Evolutionary conservation across 2,888 invertebrate genomes (phyloP), one percentile per base, ranked within the genome.

Genomic region (Drosophila rubida): DNA sequence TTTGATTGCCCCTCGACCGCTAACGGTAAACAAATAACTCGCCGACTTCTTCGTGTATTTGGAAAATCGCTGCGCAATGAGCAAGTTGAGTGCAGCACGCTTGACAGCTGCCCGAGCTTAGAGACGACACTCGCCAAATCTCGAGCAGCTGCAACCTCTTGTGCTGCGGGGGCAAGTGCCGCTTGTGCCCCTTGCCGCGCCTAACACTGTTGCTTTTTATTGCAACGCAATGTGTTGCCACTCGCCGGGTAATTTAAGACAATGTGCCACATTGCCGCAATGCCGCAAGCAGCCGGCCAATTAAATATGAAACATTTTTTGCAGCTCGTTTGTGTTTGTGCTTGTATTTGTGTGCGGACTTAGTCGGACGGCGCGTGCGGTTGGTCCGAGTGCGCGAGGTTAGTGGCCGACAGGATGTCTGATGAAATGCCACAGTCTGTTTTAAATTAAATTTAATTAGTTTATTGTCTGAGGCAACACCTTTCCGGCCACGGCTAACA

Each of bases 381-480:
- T 35, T 39, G 49, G 41, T 50, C 50, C 16, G 7, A 16, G 30
- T 19, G 4, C 2, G 16, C 25, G 35, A 41, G 16, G 39, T 58
- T 46, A 30, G n/a, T 58, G 61, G 59, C 61, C 73, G 57, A 25
- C 67, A 58, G 72, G 68, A 73, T 54, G 62, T 39, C 53, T 75
- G 77, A 75, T 72, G 75, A 77, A 77, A 85, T 78, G 79, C 76
- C 79, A 68, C 66, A 69, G 64, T 69, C 60, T 83, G 88, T 80
- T 82, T 85, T 86, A 78, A 88, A 88, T 88, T 84, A 86, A 86
- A 88, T 84, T 84, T 88, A 86, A 88, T 84, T 84, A 88, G 88
- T 80, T 78, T 78, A 78, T 78, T 79, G 80, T 80, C 73, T 75
- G 73, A 65, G 72, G 79, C 76, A 87, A 78, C 82, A 82, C 86